Evolutionary conservation across 2,888 invertebrate genomes (phyloP), one percentile per base, ranked within the genome.

Genomic region (Drosophila kuntzei): DNA sequence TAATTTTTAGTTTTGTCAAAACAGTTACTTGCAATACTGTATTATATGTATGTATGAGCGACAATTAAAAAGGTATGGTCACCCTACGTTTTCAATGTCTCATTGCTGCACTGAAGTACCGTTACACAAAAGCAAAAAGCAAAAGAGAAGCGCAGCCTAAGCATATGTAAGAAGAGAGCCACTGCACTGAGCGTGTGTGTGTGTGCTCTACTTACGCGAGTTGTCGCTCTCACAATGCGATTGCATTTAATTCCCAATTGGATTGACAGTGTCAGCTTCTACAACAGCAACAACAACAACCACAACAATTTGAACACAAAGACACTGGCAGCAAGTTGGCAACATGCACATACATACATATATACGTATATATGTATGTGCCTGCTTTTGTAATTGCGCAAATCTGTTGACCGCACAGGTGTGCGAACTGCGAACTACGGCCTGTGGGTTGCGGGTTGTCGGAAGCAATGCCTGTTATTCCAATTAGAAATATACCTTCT

Each of bases 381-480:
- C 9, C 14, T 44, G 37, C 62, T 34, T 53, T 65, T 60, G 54
- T 65, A 65, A 65, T 65, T 65, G 65, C 47, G 49, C 34, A 65
- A 65, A 60, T 65, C 60, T 49, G 39, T 61, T 36, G 36, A 44
- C 49, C 54, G 36, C 66, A 36, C 51, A 60, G 51, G 44, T 41
- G 51, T 25, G 39, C 22, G 2, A 36, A 8, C 34, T 27, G 11
- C 37, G 22, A 25, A 8, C 12, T 32, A 32, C 22, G 11, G 9
- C 8, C 49, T 25, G 8, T 14, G 22, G 9, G n/a, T n/a, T 41
- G 36, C 8, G 8, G 41, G 29, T 12, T 11, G 37, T 59, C 32
- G 61, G 53, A 47, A 41, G 43, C 57, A 29, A 18, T 58, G 50
- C 34, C 36, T 46, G 44, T 50, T 50, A 69, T 63, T 73, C 49